Evolutionary conservation across 1,140 invertebrate species (phyloP).

Genomic region (Drosophila rhopaloa): DNA sequence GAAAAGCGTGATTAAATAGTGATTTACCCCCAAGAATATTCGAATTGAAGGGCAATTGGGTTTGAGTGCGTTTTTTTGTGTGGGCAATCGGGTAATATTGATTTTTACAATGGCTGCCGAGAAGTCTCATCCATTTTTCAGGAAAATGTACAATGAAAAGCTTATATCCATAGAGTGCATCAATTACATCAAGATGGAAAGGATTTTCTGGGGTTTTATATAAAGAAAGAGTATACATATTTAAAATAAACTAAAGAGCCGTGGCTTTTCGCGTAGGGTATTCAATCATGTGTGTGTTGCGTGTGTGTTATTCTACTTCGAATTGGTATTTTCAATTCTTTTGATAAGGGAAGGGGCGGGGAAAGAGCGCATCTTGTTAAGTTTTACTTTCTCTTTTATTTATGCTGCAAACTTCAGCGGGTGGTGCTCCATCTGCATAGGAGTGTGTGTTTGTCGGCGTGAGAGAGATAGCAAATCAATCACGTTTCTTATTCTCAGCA

Average conservation of each 20-base stretch:
- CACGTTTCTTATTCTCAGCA: conserved; percentile 56
- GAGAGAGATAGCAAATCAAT: conserved; percentile 24
- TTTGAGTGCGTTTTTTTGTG: conserved; percentile 21
- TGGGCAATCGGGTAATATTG: conserved; percentile 61
- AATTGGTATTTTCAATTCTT: conserved; percentile 36
- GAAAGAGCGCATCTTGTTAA: conserved; percentile 47
- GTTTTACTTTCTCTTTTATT: conserved; percentile 81
- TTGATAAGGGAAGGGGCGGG: conserved; percentile 1
- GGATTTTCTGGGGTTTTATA: background rate
- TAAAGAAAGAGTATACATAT: background rate
- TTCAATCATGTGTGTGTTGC: conserved; percentile 7
- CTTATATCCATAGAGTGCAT: conserved; percentile 1
- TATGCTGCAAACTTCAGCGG: conserved; percentile 56
- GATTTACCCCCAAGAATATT: background rate
- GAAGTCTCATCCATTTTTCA: conserved; percentile 14
- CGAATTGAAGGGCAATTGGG: background rate
- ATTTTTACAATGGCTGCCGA: conserved; percentile 75
- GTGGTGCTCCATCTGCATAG: conserved; percentile 17
- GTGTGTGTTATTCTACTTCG: conserved; percentile 50
- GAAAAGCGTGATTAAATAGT: background rate
- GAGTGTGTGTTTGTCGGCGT: conserved; percentile 12
- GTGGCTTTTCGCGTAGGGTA: conserved; percentile 23
- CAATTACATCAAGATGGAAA: background rate
- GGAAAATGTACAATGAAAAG: conserved; percentile 20
- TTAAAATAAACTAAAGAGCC: background rate